phyloP scores from a whole-genome alignment of 2,888 invertebrate species.

The Orthosia incerta region DNA sequence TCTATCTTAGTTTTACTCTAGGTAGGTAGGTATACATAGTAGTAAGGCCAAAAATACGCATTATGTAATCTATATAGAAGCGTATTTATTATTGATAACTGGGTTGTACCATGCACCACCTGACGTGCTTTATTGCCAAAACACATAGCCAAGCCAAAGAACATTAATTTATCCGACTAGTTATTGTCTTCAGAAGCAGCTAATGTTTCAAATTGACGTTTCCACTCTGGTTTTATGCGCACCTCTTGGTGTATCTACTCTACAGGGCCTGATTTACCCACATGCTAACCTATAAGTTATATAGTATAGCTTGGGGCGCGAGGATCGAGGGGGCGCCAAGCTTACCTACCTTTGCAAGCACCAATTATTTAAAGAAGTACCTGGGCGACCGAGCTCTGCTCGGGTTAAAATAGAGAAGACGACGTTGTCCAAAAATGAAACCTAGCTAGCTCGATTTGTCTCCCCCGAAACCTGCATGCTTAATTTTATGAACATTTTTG shows the following conservation, averaged over 20 bases:
- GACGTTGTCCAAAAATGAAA: no score
- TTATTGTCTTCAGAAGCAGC: conserved; percentile 52
- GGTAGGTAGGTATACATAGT: neutral
- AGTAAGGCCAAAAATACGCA: conserved; percentile 40
- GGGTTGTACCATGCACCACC: conserved; percentile 65
- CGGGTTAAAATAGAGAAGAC: no score
- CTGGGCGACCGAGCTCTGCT: no score
- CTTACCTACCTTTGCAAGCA: no score
- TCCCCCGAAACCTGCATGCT: no score
- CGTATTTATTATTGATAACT: conserved; percentile 63
- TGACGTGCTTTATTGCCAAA: conserved; percentile 72
- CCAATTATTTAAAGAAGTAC: no score
- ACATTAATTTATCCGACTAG: conserved; percentile 62
- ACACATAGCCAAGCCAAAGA: conserved; percentile 67
- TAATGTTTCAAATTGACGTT: conserved; percentile 54
- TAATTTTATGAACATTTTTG: no score
- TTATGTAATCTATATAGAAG: conserved; percentile 26
- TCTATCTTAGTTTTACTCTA: neutral
- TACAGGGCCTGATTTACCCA: no score
- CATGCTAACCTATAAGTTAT: no score
- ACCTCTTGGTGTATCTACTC: neutral
- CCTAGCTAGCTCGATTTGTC: no score
- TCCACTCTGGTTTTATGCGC: conserved; percentile 18
- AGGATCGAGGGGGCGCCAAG: no score
- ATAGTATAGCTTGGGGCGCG: no score